Evolutionary conservation across 2,113 vertebrate genomes (phyloP), one percentile per base, ranked within the genome.

Genomic region (Elachura formosa): DNA sequence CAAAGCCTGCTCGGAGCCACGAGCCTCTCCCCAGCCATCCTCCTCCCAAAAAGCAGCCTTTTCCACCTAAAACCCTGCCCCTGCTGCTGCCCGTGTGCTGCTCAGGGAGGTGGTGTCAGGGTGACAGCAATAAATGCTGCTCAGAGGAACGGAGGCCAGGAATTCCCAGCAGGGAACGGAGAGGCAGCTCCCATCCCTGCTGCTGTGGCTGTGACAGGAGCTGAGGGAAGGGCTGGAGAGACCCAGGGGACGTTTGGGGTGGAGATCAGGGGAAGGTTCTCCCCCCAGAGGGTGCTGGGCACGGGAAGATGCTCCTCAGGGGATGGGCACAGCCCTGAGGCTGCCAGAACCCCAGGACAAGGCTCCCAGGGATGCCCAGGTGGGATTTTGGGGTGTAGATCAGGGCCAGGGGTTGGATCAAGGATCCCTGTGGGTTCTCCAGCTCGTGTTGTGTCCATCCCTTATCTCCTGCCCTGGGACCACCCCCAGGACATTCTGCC

Each of bases 391-490:
- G 76, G 68, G 36, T 33, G 76, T n/a, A 26, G 73, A 33, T 5
- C 36, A 51, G 33, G 51, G 10, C 8, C 36, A 28, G 59, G 43
- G 22, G 4, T 10, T 58, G 55, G 56, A 25, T 24, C 13, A 14
- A n/a, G 11, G 33, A 52, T 25, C 19, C 58, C 8, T 38, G 45
- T 1, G 38, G 52, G 28, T 45, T 7, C 33, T 26, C 29, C 46
- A 59, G 3, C 54, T n/a, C 45, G 20, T 28, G 63, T 9, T 7
- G 6, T 59, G 36, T 22, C 79, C 31, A 14, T 0, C 17, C 43
- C 38, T 69, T 3, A 2, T 29, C 51, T 31, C 36, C 56, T 18
- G 12, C 77, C 48, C 0, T 25, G 48, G 0, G 4, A 5, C 4
- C 19, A 31, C 26, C 46, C 82, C 58, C 68, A 66, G 73, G 55